A percentile compares a stretch with the other conserved stretches of the same genome.
Evolutionary conservation across 2,888 invertebrate species (phyloP).

Genomic region (Ectobius pallidus): DNA sequence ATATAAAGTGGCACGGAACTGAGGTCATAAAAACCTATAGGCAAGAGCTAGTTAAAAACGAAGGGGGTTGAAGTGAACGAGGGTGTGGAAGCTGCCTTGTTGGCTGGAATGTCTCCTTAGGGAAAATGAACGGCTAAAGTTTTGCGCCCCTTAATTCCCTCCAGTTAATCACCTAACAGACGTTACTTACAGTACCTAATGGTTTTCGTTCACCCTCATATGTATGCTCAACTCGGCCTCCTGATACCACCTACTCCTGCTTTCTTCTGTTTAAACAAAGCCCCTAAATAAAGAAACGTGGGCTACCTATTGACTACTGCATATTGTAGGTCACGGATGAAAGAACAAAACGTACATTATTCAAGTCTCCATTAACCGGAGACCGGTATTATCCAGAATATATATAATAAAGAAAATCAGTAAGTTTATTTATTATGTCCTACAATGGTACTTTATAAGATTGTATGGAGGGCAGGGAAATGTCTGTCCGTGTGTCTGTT

Average conservation of each 20-base stretch:
- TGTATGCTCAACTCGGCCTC: not conserved
- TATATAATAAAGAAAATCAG: too few relatives aligned
- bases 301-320: too few relatives aligned
- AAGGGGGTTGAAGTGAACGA: not conserved
- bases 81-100: conserved; percentile 1
- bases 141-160: not conserved
- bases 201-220: conserved; percentile 11
- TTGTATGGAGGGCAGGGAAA: too few relatives aligned
- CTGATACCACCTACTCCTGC: not conserved
- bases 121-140: conserved; percentile 18
- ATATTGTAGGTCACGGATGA: too few relatives aligned
- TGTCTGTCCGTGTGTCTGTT: too few relatives aligned
- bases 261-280: too few relatives aligned
- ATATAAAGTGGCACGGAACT: not conserved
- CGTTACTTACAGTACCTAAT: conserved; percentile 13
- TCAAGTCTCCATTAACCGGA: too few relatives aligned
- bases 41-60: conserved; percentile 13
- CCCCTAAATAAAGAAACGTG: too few relatives aligned
- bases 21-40: not conserved
- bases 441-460: too few relatives aligned
- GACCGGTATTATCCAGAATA: too few relatives aligned
- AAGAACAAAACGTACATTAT: too few relatives aligned
- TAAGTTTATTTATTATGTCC: too few relatives aligned
- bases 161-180: conserved; percentile 19
- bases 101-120: conserved; percentile 18